Conservation (phyloP, 2,888 invertebrate genomes). For the Pilophorus perplexus region DNA sequence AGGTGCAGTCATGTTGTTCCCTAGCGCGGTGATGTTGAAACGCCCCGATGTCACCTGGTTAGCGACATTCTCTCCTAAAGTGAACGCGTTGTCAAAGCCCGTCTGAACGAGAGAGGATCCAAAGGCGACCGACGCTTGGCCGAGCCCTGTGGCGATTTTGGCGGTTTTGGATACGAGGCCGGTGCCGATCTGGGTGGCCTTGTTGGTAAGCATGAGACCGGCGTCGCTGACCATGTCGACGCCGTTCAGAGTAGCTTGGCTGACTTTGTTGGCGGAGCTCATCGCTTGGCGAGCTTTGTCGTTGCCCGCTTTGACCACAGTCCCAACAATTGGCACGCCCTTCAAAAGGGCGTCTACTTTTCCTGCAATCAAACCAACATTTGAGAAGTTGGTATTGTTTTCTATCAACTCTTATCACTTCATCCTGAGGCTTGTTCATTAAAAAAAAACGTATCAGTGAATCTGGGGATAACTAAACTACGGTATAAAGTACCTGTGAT, state of each 20-base stretch:
- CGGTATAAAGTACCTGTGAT: conserved; percentile 27
- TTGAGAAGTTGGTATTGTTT: neutral
- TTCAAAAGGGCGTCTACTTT: conserved; percentile 4
- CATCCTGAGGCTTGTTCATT: neutral
- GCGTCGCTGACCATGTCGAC: conserved; percentile 8
- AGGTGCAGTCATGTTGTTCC: conserved; percentile 3
- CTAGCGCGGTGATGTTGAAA: conserved; percentile 7
- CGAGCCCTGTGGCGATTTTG: conserved; percentile 6
- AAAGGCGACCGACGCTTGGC: conserved; percentile 17
- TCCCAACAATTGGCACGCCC: neutral
- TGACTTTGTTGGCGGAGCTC: conserved; percentile 17
- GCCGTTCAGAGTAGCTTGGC: conserved; percentile 14
- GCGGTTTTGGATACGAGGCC: conserved; percentile 10
- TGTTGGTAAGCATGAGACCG: neutral
- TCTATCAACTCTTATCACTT: neutral
- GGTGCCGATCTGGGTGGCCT: conserved; percentile 9
- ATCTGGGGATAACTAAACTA: neutral
- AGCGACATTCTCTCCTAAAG: conserved; percentile 6
- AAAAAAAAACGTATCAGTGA: neutral
- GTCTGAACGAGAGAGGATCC: conserved; percentile 11
- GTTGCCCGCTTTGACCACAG: conserved; percentile 3
- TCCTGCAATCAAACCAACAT: neutral
- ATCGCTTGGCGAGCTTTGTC: neutral
- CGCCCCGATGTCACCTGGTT: conserved; percentile 5
- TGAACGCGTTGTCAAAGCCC: conserved; percentile 24